Base-by-base conservation (phyloP, 2,113 vertebrate genomes). In the Cheirogaleus medius region DNA sequence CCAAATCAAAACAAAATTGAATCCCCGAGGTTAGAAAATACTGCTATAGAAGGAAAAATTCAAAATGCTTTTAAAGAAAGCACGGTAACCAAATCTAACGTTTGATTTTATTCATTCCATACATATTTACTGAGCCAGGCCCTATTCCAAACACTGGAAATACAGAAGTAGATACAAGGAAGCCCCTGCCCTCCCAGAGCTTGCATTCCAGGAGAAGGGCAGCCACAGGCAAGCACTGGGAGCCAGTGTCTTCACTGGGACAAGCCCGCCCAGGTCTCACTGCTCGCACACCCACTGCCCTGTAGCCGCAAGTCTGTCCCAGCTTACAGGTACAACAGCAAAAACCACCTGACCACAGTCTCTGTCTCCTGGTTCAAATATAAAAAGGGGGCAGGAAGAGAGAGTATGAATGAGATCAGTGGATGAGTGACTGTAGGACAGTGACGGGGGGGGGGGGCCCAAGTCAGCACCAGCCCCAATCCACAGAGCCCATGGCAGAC, bases 301-400 rank as follows among this genome's bases (percentile, higher is more conserved):
- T 25, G 13, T 17, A 32, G 52, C 14, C 11, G 0, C 2, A 0
- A 6, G 20, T 29, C 21, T 34, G 27, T 3, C 44, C 12, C 37
- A 8, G 23, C 34, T 54, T 12, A 60, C 47, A 25, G 29, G 7
- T 1, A 8, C 3, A 14, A 66, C 8, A 14, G 21, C 78, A 83
- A n/a, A 49, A 27, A 8, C 21, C 58, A 49, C 34, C 15, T 17
- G 21, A 52, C 15, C 39, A 52, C 2, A 32, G 44, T 37, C 52
- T 52, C 14, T 8, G 32, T 54, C n/a, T 83, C 47, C 44, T 32
- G 4, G 21, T 49, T 47, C 39, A 71, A 73, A 47, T 12, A 32
- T 14, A 56, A 66, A 44, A 58, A 34, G 0, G 47, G 12, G 27
- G 3, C 11, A 32, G 32, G 21, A 2, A 17, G 52, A 29, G 20